Base-by-base conservation (phyloP, 2,888 invertebrate species). In the Sinodicranocentrus sp. region DNA sequence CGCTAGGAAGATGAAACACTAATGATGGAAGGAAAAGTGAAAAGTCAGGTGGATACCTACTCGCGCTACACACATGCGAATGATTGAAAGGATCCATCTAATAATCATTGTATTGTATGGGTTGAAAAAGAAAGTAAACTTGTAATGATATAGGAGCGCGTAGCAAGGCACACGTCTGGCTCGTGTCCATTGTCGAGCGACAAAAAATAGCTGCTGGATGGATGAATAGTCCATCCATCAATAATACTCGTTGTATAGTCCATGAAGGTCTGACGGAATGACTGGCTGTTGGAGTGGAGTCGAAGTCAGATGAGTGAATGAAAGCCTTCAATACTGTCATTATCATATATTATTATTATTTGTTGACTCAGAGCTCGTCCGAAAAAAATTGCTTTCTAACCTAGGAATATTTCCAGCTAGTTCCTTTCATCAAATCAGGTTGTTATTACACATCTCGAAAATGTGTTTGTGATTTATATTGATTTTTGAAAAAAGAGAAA, bases 131-230 rank as follows among this genome's bases (percentile, higher is more conserved):
- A 65, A 65, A 65, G 65, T 23, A 65, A 65, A 65, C 6, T 39
- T 43, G 43, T 65, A 65, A 65, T 65, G 65, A 39, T 65, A 65
- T 43, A 65, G 21, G 19, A 61, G 25, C 25, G 28, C 17, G 57
- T 19, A 43, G 43, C 61, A 61, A 71, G 61, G 70, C 79, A 71
- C 71, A 63, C 71, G 71, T 23, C 52, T 52, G 79, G 25, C 79
- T 79, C 79, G 79, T 79, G 79, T 52, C 79, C 70, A 71, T 71
- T 71, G 61, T 79, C 10, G 26, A 65, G 26, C 25, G 28, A 44
- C 19, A 61, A 70, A 68, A 77, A 57, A 52, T 19, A 75, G 26
- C 26, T 33, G n/a, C 33, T 10, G 33, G 19, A 33, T 57, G 63
- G 26, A 63, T 75, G 63, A 65, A 63, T 54, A 65, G 67, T 54